A percentile compares a stretch with the other conserved stretches of the same genome.
These are phyloP conservation scores for Platalea minor DNA, from an alignment of 2,797 vertebrate species.

Conservation along the genomic window DNA sequence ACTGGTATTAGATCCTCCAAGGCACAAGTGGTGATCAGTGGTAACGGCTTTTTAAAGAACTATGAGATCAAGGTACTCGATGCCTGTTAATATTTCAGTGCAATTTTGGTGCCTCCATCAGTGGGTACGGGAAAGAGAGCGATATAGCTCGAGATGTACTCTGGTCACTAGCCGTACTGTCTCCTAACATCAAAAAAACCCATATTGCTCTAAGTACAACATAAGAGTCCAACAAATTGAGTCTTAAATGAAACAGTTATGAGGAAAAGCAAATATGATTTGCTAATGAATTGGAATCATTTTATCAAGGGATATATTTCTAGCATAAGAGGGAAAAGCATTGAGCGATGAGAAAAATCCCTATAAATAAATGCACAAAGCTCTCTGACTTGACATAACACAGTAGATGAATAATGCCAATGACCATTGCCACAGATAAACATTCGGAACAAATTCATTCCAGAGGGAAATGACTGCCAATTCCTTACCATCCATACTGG, in stretches of 20 bases:
- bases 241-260: neutral
- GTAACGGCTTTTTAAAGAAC: neutral
- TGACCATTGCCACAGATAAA: neutral
- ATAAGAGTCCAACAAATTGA: neutral
- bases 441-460: neutral
- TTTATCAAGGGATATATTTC: neutral
- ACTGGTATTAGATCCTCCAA: neutral
- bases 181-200: neutral
- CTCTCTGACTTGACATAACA: neutral
- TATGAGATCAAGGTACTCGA: neutral
- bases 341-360: neutral
- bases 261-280: neutral
- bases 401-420: neutral
- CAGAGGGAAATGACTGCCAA: neutral
- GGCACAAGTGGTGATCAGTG: too few relatives aligned
- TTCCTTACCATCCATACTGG: neutral
- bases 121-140: neutral
- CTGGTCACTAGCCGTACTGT: neutral
- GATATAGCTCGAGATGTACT: accelerated
- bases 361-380: neutral
- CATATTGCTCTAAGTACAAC: neutral
- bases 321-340: neutral
- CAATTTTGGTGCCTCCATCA: neutral
- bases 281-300: neutral
- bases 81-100: neutral